Evolutionary conservation across 2,888 invertebrate genomes (phyloP).

Genomic region (Chalcosyrphus nemorum): DNA sequence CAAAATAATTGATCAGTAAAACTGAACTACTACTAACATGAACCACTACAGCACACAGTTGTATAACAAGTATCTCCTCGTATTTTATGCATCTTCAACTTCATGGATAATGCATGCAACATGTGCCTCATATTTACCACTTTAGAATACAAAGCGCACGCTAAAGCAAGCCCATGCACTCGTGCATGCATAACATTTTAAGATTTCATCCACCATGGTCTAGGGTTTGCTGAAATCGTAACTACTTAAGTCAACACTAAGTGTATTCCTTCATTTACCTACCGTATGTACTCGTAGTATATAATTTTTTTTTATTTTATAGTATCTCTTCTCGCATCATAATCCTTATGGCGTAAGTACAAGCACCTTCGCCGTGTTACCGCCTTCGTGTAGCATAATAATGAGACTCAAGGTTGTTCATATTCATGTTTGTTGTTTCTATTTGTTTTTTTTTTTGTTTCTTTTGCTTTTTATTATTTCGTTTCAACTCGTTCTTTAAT

Average conservation of each 20-base stretch:
- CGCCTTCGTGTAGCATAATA: conserved; percentile 52
- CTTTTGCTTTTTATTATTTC: conserved; percentile 29
- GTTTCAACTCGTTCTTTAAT: conserved; percentile 57
- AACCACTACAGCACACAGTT: neutral
- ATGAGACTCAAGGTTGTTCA: conserved; percentile 69
- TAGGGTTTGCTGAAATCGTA: neutral
- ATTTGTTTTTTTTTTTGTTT: neutral
- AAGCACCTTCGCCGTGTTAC: conserved; percentile 62
- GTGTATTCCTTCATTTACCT: conserved; percentile 54
- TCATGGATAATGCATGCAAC: conserved; percentile 62
- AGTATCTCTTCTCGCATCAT: conserved; percentile 51
- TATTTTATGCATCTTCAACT: conserved; percentile 9
- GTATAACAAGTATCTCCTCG: neutral
- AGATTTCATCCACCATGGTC: conserved; percentile 39
- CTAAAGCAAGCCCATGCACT: conserved; percentile 36
- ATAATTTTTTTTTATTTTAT: neutral
- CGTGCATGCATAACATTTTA: conserved; percentile 51
- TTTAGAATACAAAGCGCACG: conserved; percentile 45
- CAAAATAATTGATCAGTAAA: conserved; percentile 30
- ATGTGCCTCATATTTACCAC: conserved; percentile 59
- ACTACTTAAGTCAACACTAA: conserved; percentile 62
- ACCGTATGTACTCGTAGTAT: neutral
- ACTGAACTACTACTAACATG: neutral
- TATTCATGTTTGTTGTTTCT: conserved; percentile 15
- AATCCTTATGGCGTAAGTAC: conserved; percentile 60